phyloP scores from a whole-genome alignment of 37 sponge, comb jelly and placozoan genomes.

The Dysidea cf. avara region DNA sequence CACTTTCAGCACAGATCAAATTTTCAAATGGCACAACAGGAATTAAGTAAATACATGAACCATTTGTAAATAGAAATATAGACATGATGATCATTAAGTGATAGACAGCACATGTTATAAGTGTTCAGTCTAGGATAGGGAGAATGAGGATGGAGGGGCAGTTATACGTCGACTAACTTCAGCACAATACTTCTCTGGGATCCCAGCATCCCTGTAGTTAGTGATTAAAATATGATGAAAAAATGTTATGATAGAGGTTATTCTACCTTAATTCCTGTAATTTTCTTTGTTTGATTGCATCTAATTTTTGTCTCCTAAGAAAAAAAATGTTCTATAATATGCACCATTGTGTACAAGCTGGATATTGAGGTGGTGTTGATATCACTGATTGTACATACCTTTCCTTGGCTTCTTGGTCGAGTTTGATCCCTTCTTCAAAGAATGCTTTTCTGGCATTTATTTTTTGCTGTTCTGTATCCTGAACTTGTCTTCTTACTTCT shows the following conservation, averaged over 20 bases:
- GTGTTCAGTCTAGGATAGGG: conserved; percentile 73
- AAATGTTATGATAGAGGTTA: too few relatives aligned
- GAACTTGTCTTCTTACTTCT: conserved; percentile 89
- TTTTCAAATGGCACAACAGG: too few relatives aligned
- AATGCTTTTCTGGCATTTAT: conserved; percentile 70
- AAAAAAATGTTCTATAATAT: not conserved
- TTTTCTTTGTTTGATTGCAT: conserved; percentile 95
- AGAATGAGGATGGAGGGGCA: conserved; percentile 91
- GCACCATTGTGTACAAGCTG: not conserved
- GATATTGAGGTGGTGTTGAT: not conserved
- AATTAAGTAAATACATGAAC: too few relatives aligned
- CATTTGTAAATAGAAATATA: too few relatives aligned
- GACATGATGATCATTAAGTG: too few relatives aligned
- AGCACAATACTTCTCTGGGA: conserved; percentile 96
- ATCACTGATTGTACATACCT: conserved; percentile 42
- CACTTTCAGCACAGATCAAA: too few relatives aligned
- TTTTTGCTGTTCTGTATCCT: conserved; percentile 75
- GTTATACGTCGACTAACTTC: conserved; percentile 90
- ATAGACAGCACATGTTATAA: too few relatives aligned
- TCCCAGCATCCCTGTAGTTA: conserved; percentile 79
- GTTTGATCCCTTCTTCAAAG: conserved; percentile 95
- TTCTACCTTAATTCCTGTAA: conserved; percentile 67
- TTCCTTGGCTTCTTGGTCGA: conserved; percentile 97
- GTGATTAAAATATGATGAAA: too few relatives aligned
- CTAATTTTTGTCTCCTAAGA: conserved; percentile 75